Conservation (phyloP, 2,113 vertebrate genomes). For the Myotis yumanensis region DNA sequence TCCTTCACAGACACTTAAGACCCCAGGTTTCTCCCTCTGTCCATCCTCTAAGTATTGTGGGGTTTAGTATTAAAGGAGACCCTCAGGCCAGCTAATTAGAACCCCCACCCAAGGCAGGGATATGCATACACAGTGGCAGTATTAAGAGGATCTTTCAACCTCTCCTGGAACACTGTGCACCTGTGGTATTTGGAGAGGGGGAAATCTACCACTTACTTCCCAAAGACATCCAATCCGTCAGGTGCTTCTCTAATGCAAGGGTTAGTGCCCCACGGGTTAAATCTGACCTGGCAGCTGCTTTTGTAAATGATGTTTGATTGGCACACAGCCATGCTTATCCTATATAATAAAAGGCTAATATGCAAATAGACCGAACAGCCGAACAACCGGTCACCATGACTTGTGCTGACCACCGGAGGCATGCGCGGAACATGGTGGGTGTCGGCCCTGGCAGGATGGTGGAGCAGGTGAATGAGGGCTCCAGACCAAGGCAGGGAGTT, state of each 20-base stretch:
- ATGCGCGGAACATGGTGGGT: too few species aligned
- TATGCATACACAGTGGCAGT: background rate
- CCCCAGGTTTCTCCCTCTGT: background rate
- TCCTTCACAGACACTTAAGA: background rate
- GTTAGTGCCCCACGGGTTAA: background rate
- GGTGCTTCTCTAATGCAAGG: background rate
- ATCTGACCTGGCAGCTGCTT: background rate
- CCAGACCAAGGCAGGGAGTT: too few species aligned
- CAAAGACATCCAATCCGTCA: background rate
- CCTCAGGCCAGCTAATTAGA: background rate
- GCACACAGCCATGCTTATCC: background rate
- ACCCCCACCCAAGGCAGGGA: background rate
- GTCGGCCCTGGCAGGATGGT: too few species aligned
- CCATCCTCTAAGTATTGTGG: background rate
- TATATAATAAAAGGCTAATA: too few species aligned
- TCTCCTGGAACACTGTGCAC: background rate
- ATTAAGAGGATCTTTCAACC: background rate
- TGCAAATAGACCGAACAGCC: too few species aligned
- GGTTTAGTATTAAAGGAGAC: background rate
- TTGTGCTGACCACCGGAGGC: too few species aligned
- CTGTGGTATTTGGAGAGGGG: background rate
- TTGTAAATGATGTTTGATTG: background rate
- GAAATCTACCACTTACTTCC: background rate
- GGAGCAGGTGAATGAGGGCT: too few species aligned
- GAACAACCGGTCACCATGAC: too few species aligned